Evolutionary conservation across 1,140 invertebrate species (phyloP), one percentile per base, ranked within the genome.

Genomic region (Drosophila grimshawi): DNA sequence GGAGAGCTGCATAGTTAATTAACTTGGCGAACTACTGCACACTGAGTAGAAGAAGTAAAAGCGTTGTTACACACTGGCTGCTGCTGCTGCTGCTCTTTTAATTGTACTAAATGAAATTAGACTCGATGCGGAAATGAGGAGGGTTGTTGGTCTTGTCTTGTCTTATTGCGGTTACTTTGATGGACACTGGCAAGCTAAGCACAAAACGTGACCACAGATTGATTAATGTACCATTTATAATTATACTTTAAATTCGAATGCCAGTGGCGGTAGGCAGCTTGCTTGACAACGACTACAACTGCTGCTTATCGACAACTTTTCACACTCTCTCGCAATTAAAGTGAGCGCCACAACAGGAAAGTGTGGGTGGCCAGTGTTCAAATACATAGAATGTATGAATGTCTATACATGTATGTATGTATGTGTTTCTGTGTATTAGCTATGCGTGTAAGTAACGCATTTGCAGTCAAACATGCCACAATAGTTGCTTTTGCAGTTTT

Each of bases 61-160:
- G 51, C 71, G 52, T 56, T 69, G 71, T 69, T 62, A 69, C 62
- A 69, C 10, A 4, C 39, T 30, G 39, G 29, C 29, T 45, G 43
- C 52, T 29, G 29, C 8, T 52, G 67, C 39, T 32, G 72, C 68
- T 66, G 63, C 37, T 62, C 52, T 82, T 76, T 82, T 86, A 82
- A 86, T 86, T 83, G 66, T 77, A 19, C 19, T 19, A 89, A 89
- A 80, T 74, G 75, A 74, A 88, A 86, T 83, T 83, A 77, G 52
- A 69, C 35, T 62, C 80, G 68, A 88, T 62, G 77, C 85, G 85
- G 83, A 88, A 88, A 80, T 73, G 76, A 65, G 68, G 19, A 19
- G 19, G 19, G 19, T 19, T 52, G 61, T 69, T 52, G 8, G 4
- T 64, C 43, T 57, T 19, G 8, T n/a, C 10, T 43, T 43, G 39